These are phyloP conservation scores for Percopsis omiscomaycus DNA, from an alignment of 2,797 vertebrate species.

Conservation along the genomic window DNA sequence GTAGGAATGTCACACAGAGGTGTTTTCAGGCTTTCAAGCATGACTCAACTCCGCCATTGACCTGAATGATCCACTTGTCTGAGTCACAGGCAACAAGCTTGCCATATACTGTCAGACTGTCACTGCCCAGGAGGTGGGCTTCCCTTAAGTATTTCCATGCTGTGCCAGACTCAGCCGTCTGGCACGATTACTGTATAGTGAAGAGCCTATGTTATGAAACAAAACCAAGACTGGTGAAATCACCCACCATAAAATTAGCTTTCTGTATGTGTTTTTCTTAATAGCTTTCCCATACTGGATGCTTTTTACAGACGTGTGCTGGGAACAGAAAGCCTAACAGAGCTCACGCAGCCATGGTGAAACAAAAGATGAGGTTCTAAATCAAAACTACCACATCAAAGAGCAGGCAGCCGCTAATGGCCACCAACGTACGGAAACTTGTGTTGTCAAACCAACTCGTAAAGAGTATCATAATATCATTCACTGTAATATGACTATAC, in stretches of 20 bases:
- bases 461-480: constrained; percentile 35
- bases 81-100: constrained; percentile 34
- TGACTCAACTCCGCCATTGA: constrained; percentile 48
- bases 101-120: neutral
- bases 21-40: constrained; percentile 44
- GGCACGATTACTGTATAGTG: constrained; percentile 59
- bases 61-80: constrained; percentile 24
- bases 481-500: constrained; percentile 34
- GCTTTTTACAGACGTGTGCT: constrained; percentile 52
- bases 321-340: constrained; percentile 46
- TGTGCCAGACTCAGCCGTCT: constrained; percentile 41
- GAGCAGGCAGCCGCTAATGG: constrained; percentile 1
- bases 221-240: constrained; percentile 58
- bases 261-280: constrained; percentile 46
- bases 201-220: constrained; percentile 48
- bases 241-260: constrained; percentile 56
- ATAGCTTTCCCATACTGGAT: constrained; percentile 51
- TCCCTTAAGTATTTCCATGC: constrained; percentile 60
- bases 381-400: constrained; percentile 50
- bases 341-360: constrained; percentile 6
- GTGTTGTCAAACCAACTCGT: constrained; percentile 42
- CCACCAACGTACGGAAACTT: constrained; percentile 30
- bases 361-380: constrained; percentile 23
- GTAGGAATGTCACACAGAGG: constrained; percentile 48
- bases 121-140: constrained; percentile 44